These are phyloP conservation scores for Phyllotis vaccarum DNA, from an alignment of 2,797 vertebrate species.

Conservation along the genomic window DNA sequence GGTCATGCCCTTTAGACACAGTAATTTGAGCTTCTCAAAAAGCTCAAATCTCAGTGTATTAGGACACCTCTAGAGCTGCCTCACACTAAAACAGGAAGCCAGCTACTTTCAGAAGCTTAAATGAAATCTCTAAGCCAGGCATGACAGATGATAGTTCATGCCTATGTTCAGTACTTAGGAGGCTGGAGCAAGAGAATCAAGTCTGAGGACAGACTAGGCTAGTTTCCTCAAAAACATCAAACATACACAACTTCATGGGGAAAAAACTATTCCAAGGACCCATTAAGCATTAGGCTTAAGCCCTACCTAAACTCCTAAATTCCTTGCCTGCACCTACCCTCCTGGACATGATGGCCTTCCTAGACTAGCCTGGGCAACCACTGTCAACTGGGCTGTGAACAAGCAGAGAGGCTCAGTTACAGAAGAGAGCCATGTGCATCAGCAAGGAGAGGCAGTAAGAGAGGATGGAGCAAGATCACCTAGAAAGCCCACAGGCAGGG, in stretches of 20 bases:
- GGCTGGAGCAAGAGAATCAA: not conserved
- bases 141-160: not conserved
- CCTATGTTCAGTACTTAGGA: not conserved
- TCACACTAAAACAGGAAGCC: not conserved
- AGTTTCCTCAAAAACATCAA: not conserved
- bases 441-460: not conserved
- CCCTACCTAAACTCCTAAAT: not conserved
- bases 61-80: not conserved
- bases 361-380: not conserved
- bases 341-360: not conserved
- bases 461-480: not conserved
- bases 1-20: not conserved
- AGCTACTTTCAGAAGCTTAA: not conserved
- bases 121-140: not conserved
- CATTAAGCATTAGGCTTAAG: not conserved
- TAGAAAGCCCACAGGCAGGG: not conserved
- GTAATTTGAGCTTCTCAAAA: not conserved
- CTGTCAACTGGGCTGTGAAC: not conserved
- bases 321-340: not conserved
- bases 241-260: not conserved
- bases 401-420: not conserved
- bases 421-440: not conserved
- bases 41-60: not conserved
- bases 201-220: not conserved
- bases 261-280: not conserved